Evolutionary conservation across 2,888 invertebrate genomes (phyloP).

Genomic region (Acleris laterana): DNA sequence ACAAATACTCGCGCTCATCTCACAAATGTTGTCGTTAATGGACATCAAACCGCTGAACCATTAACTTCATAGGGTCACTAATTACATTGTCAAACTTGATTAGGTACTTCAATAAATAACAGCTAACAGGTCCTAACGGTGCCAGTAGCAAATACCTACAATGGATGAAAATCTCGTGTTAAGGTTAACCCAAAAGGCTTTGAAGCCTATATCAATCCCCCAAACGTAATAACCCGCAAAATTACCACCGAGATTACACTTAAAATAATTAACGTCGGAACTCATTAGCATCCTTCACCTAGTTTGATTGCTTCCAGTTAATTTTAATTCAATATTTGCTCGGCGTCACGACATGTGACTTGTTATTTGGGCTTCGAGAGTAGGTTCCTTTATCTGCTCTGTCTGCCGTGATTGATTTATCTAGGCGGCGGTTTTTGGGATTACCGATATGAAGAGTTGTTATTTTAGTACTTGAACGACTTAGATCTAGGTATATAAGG

Average conservation of each 20-base stretch:
- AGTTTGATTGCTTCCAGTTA: constrained; percentile 52
- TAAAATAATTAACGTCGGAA: constrained; percentile 28
- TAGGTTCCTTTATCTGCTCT: constrained; percentile 60
- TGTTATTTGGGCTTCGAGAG: constrained; percentile 51
- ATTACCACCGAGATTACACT: constrained; percentile 25
- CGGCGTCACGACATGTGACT: constrained; percentile 72
- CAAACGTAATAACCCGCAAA: constrained; percentile 19
- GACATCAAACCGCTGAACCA: too few relatives aligned
- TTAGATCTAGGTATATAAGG: not conserved
- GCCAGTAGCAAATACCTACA: too few relatives aligned
- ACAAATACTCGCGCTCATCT: too few relatives aligned
- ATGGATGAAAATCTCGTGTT: too few relatives aligned
- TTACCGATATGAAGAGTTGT: constrained; percentile 38
- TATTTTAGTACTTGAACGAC: constrained; percentile 7
- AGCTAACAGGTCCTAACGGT: too few relatives aligned
- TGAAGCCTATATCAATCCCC: not conserved
- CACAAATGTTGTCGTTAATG: too few relatives aligned
- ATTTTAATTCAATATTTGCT: constrained; percentile 59
- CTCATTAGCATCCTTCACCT: constrained; percentile 50
- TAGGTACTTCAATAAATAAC: too few relatives aligned
- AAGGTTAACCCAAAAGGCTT: not conserved
- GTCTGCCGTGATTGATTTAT: constrained; percentile 77
- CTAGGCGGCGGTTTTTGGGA: constrained; percentile 48
- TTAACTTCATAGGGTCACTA: too few relatives aligned
- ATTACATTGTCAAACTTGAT: too few relatives aligned